Evolutionary conservation across 2,113 vertebrate genomes (phyloP).

Genomic region (Bos taurus): DNA sequence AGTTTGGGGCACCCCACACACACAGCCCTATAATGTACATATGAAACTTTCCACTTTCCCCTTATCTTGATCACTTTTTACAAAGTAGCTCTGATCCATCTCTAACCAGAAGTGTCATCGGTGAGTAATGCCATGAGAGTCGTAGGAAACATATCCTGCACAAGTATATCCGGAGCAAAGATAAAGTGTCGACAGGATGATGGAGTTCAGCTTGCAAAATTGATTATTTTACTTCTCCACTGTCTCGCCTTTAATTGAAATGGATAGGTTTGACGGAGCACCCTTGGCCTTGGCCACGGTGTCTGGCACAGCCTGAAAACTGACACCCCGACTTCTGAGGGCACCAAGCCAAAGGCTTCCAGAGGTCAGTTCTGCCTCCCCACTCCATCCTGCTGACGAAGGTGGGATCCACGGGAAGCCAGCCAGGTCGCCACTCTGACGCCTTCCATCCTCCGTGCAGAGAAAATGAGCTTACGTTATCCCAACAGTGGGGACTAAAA

Average conservation of each 20-base stretch:
- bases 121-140: slow-evolving; percentile 63
- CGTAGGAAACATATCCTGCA: slow-evolving; percentile 47
- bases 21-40: background rate
- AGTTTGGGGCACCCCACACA: background rate
- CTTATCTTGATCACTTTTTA: slow-evolving; percentile 43
- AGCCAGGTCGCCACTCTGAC: slow-evolving; percentile 43
- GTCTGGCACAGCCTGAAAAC: slow-evolving; percentile 67
- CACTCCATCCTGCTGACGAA: background rate
- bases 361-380: slow-evolving; percentile 44
- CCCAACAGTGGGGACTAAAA: background rate
- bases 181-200: slow-evolving; percentile 75
- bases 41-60: background rate
- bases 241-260: slow-evolving; percentile 76
- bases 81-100: slow-evolving; percentile 51
- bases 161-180: slow-evolving; percentile 69
- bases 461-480: slow-evolving; percentile 18
- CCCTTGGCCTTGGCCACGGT: slow-evolving; percentile 52
- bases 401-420: slow-evolving; percentile 51
- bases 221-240: slow-evolving; percentile 73
- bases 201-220: slow-evolving; percentile 71
- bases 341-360: slow-evolving; percentile 43
- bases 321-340: slow-evolving; percentile 58
- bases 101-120: slow-evolving; percentile 53
- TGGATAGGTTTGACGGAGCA: slow-evolving; percentile 71
- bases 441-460: background rate